Evolutionary conservation across 2,113 vertebrate genomes (phyloP), one percentile per base, ranked within the genome.

Genomic region (Myotis davidii): DNA sequence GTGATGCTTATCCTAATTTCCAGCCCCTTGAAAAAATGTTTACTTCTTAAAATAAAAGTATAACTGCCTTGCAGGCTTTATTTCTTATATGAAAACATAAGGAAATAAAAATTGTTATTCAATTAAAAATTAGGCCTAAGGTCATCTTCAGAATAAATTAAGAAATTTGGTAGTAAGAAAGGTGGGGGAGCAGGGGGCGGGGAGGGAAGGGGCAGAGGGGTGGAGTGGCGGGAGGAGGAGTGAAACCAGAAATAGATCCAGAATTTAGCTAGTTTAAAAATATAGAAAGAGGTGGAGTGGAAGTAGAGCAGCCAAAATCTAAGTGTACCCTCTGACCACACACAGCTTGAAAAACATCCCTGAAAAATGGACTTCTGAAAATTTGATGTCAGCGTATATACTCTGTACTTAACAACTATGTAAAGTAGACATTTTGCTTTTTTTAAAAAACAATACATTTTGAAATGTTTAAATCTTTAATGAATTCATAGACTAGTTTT

Each of bases 51-150:
- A 52, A 50, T 27, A 84, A 91, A 94, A 90, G 34, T 78, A 7
- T 50, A 78, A 54, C 42, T 76, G 48, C 5, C 3, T 32, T 79
- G 0, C 5, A 65, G 85, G 25, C 65, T 87, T 61, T 6, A 45
- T 56, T 91, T 83, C 72, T 34, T 82, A 37, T n/a, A 39, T 20
- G 17, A 89, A 88, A 79, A 50, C 61, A 21, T 5, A 73, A 88
- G 23, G 74, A 83, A 92, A 59, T 74, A 29, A 37, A 91, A 92
- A 32, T 74, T 78, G n/a, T 69, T 67, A n/a, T 59, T 85, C 29
- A 48, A 11, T 54, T 70, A 78, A 85, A 86, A 86, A 29, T 64
- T 52, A 95, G 56, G 5, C 32, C 6, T 88, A 45, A 74, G n/a
- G 9, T 70, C 69, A 67, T 79, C 37, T 91, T 4, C 74, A 70